Conservation (phyloP, 2,888 invertebrate genomes). For the Drosophila buzzatii region DNA sequence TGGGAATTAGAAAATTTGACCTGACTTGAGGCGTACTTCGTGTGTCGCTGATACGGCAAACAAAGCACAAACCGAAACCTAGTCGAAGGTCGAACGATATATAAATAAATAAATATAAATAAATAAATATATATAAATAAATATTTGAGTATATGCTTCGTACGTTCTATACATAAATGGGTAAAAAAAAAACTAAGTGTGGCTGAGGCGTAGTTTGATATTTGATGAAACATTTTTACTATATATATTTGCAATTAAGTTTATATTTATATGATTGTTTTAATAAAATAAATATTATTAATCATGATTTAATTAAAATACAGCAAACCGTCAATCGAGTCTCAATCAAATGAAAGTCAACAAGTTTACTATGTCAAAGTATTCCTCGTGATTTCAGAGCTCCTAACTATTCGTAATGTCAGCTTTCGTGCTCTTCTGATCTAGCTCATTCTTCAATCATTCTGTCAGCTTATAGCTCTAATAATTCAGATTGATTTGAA, state of each 20-base stretch:
- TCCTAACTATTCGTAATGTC: not conserved
- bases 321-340: not conserved
- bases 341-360: not conserved
- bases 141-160: not conserved
- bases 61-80: conserved; percentile 1
- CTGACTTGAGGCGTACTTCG: conserved; percentile 5
- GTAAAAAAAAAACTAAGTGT: not conserved
- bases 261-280: not conserved
- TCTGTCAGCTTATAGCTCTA: not conserved
- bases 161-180: not conserved
- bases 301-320: not conserved
- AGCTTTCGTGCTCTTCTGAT: not conserved
- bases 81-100: conserved; percentile 30
- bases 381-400: not conserved
- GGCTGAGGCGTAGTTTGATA: not conserved
- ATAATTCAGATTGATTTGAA: not conserved
- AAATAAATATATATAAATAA: not conserved
- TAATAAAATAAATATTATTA: not conserved
- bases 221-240: not conserved
- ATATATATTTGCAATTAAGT: not conserved
- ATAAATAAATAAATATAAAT: conserved; percentile 2
- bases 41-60: conserved; percentile 16
- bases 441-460: not conserved
- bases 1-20: not conserved
- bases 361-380: not conserved